Evolutionary conservation across 1,140 invertebrate genomes (phyloP).

Genomic region (Apocrypta bakeri): DNA sequence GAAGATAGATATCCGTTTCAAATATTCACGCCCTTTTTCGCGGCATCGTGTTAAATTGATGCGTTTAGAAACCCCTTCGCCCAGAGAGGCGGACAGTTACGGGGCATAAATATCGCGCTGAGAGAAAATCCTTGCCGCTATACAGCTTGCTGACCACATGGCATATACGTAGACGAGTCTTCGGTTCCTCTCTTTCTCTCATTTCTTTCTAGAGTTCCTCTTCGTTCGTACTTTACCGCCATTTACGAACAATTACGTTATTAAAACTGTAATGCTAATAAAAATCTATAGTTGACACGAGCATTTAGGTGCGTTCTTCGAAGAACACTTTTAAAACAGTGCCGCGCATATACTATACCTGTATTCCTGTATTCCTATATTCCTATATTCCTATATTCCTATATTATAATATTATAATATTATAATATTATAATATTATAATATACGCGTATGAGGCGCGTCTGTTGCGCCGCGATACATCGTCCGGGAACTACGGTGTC

Average conservation of each 20-base stretch:
- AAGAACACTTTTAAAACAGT: conserved; percentile 19
- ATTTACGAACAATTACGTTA: conserved; percentile 50
- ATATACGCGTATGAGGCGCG: too few relatives aligned
- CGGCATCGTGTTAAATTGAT: conserved; percentile 71
- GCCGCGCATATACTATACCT: too few relatives aligned
- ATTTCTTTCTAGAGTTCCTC: not conserved
- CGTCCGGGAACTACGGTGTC: not conserved
- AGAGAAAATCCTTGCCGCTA: conserved; percentile 51
- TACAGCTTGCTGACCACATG: conserved; percentile 68
- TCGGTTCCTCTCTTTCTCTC: not conserved
- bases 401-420: too few relatives aligned
- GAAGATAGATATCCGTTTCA: conserved; percentile 75
- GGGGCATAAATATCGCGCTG: conserved; percentile 71
- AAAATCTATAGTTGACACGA: conserved; percentile 49
- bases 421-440: too few relatives aligned
- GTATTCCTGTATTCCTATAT: too few relatives aligned
- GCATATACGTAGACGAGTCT: conserved; percentile 49
- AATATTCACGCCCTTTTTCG: conserved; percentile 74
- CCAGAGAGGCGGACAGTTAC: conserved; percentile 71
- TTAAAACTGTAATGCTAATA: conserved; percentile 54
- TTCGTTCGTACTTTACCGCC: too few relatives aligned
- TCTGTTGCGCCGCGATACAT: conserved; percentile 1
- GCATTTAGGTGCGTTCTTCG: conserved; percentile 23
- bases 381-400: too few relatives aligned
- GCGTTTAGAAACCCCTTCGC: conserved; percentile 72